Base-by-base conservation (phyloP, 1,140 invertebrate species). In the Stegodyphus dumicola region DNA sequence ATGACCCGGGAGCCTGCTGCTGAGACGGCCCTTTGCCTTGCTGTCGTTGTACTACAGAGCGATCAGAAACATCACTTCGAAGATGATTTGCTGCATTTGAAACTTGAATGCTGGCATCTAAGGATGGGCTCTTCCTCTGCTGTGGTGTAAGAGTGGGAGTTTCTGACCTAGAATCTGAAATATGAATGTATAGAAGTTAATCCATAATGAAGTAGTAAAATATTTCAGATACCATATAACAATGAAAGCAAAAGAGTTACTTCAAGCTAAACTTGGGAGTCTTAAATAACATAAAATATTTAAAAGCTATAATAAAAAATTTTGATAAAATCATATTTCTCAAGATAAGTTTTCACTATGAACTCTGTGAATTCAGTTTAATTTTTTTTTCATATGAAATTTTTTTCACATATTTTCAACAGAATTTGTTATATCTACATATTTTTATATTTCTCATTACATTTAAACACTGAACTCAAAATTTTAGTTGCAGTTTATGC, bases 91-190 rank as follows among this genome's bases (percentile, higher is more conserved):
- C n/a, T 17, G 75, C 52, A 71, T n/a, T 74, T 15, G 88, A 87
- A 7, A 93, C 93, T 90, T 97, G 95, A 76, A 94, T 94, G 84
- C 94, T 93, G 89, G 96, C 94, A 90, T 97, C 96, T 81, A 94
- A 93, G 6, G 95, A 95, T 66, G 95, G 95, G 87, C 90, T 91
- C 78, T 90, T 90, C 11, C 90, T 64, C n/a, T 85, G 86, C 49
- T 87, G 86, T 11, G 80, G 81, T 17, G 86, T 85, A 6, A 73
- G 75, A 51, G 86, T 83, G 13, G 86, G 86, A 69, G 80, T 87
- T 67, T 80, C 86, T 51, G 86, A 87, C 69, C 81, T 48, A n/a
- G 86, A 87, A 48, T 80, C 86, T 85, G 54, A 77, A 71, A 49
- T 48, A 54, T 60, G 51, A 15, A 75, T 60, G 15, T 5, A 60